Evolutionary conservation across 2,797 vertebrate species (phyloP).

Genomic region (Chrysocyon brachyurus): DNA sequence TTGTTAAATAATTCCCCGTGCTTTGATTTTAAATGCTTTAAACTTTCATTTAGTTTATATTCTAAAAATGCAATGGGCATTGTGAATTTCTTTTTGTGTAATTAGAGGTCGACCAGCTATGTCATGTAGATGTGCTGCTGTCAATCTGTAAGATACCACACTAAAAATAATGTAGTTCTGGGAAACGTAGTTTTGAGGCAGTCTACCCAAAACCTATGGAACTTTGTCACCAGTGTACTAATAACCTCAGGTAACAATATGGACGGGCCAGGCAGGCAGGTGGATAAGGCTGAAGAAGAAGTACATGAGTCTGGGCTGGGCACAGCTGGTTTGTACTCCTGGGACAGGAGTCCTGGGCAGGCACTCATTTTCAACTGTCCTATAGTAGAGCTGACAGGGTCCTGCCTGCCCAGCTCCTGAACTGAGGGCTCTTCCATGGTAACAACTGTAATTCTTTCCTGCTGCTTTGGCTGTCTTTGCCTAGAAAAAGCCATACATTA

Average conservation of each 20-base stretch:
- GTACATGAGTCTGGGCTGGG: accelerated
- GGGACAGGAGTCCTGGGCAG: not conserved
- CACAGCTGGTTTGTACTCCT: accelerated
- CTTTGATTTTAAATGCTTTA: not conserved
- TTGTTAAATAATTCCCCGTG: not conserved
- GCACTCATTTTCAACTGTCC: not conserved
- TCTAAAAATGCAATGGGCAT: not conserved
- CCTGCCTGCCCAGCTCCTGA: too few species aligned
- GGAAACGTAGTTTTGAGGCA: not conserved
- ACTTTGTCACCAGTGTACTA: not conserved
- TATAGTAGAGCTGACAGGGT: not conserved
- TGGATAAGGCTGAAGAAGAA: not conserved
- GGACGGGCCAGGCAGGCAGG: not conserved
- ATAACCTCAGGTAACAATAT: too few species aligned
- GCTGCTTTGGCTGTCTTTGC: too few species aligned
- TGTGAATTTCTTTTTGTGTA: not conserved
- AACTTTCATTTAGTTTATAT: not conserved
- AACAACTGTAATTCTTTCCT: not conserved
- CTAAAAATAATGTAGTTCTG: not conserved
- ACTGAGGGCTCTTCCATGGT: not conserved
- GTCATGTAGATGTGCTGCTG: accelerated
- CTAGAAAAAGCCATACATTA: too few species aligned
- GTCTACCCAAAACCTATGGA: not conserved
- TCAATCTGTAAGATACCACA: not conserved
- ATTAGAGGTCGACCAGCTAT: not conserved